Percentiles rank a stretch among this genome's conserved stretches.
These are phyloP conservation scores for Meiosimyza platycephala DNA, from an alignment of 2,888 invertebrate species.

Conservation along the genomic window DNA sequence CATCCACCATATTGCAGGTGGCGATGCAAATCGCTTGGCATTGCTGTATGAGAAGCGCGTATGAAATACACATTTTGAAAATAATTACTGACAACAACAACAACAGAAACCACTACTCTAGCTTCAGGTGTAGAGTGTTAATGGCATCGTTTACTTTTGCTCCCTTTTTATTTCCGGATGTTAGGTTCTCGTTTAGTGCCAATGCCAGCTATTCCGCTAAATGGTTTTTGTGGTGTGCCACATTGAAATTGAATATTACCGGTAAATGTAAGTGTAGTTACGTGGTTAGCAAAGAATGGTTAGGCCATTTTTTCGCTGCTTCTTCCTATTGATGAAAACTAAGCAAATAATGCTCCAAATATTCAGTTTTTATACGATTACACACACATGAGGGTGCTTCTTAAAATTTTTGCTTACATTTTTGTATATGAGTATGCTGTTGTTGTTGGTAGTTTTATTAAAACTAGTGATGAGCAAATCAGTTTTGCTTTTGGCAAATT, in stretches of 20 bases:
- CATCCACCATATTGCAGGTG: neutral
- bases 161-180: neutral
- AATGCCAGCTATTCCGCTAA: neutral
- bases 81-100: constrained; percentile 27
- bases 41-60: neutral
- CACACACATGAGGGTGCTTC: neutral
- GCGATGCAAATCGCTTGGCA: neutral
- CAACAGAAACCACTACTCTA: neutral
- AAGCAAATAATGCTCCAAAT: neutral
- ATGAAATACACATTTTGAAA: constrained; percentile 21
- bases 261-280: neutral
- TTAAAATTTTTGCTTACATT: too few relatives aligned
- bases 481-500: too few relatives aligned
- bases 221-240: constrained; percentile 8
- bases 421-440: too few relatives aligned
- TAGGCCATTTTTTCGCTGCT: neutral
- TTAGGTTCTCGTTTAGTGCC: neutral
- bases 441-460: too few relatives aligned
- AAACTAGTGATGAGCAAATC: too few relatives aligned
- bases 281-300: neutral
- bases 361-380: neutral
- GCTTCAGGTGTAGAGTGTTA: constrained; percentile 13
- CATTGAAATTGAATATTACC: neutral
- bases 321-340: neutral
- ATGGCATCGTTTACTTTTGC: neutral